Evolutionary conservation across 2,113 vertebrate genomes (phyloP).

Genomic region (Chionodraco myersi): DNA sequence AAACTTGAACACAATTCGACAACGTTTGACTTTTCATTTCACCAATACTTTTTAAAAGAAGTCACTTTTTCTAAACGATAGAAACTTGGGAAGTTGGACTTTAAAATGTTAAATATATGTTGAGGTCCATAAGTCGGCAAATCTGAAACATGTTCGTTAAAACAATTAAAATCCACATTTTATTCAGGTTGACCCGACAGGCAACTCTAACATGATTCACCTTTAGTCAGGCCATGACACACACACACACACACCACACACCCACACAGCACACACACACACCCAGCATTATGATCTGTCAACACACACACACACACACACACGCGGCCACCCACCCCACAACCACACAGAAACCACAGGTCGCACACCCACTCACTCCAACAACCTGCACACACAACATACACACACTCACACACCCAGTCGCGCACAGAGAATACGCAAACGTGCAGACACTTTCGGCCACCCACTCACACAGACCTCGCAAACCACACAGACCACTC

Average conservation of each 20-base stretch:
- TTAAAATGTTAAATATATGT: constrained; percentile 34
- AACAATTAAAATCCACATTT: not conserved
- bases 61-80: not conserved
- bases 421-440: no score
- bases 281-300: no score
- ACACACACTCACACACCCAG: no score
- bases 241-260: not conserved
- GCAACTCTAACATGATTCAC: constrained; percentile 34
- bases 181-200: constrained; percentile 17
- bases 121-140: constrained; percentile 1
- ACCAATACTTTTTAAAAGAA: not conserved
- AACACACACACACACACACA: no score
- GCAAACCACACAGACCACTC: no score
- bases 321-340: no score
- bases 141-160: constrained; percentile 12
- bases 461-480: no score
- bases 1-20: not conserved
- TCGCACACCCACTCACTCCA: no score
- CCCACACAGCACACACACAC: no score
- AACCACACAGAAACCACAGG: no score
- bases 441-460: no score
- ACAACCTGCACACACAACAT: no score
- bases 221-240: not conserved
- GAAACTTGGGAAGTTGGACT: not conserved
- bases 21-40: not conserved